Conservation (phyloP, 2,113 vertebrate genomes). For the Bungarus multicinctus region DNA sequence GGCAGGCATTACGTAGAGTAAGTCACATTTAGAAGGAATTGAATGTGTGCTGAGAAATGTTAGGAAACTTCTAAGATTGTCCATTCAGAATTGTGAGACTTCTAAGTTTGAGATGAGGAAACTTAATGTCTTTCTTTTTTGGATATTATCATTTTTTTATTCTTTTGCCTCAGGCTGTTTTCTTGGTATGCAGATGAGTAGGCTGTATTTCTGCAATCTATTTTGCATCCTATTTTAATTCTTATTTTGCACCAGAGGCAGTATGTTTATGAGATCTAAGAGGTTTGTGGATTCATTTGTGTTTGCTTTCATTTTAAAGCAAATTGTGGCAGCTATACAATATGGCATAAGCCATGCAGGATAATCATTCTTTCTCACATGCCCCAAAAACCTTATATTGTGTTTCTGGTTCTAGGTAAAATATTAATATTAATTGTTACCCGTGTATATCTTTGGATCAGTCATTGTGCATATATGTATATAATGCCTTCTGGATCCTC, state of each 20-base stretch:
- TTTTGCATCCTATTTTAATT: neutral
- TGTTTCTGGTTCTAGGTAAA: neutral
- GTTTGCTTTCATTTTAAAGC: neutral
- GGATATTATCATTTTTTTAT: neutral
- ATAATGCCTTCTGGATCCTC: neutral
- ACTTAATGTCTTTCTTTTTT: neutral
- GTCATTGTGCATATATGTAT: neutral
- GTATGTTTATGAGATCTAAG: neutral
- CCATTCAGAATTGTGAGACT: neutral
- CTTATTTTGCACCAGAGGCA: neutral
- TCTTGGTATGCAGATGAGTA: neutral
- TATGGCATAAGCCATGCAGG: neutral
- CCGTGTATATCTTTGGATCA: neutral
- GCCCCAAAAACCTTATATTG: neutral
- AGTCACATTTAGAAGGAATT: neutral
- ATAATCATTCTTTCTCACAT: neutral
- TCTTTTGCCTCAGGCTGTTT: neutral
- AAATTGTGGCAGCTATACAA: neutral
- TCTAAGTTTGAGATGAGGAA: neutral
- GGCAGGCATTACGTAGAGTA: neutral
- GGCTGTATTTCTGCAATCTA: neutral
- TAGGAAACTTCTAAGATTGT: neutral
- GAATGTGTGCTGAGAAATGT: neutral
- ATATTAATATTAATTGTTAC: neutral
- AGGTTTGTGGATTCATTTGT: neutral